Conservation (phyloP, 2,113 vertebrate species). For the Xenus cinereus region DNA sequence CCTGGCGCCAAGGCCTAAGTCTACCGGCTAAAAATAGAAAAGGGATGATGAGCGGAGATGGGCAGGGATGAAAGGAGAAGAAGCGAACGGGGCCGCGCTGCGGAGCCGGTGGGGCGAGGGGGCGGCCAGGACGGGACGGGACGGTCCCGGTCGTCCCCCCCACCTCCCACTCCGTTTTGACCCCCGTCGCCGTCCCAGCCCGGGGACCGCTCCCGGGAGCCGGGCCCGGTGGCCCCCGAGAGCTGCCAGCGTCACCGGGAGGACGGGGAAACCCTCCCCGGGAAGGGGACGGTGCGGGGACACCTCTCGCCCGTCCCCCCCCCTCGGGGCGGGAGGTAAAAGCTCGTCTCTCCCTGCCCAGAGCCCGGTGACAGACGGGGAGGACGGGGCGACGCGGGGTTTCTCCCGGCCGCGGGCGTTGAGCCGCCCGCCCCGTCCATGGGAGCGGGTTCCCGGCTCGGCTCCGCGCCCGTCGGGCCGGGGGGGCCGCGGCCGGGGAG, state of each 20-base stretch:
- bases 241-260: background rate
- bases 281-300: background rate
- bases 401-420: background rate
- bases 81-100: conserved; percentile 37
- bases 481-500: too few relatives aligned
- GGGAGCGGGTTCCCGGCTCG: background rate
- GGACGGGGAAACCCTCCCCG: background rate
- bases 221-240: background rate
- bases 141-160: background rate
- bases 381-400: too few relatives aligned
- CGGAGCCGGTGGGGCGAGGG: background rate
- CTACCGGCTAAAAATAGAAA: conserved; percentile 90
- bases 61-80: conserved; percentile 82
- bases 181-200: background rate
- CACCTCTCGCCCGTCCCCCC: too few relatives aligned
- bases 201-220: background rate
- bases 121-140: background rate
- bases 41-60: conserved; percentile 85
- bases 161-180: background rate
- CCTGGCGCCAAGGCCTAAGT: conserved; percentile 92
- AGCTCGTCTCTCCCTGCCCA: background rate
- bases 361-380: background rate
- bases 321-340: too few relatives aligned
- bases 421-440: background rate
- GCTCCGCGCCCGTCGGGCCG: background rate